Evolutionary conservation across 2,888 invertebrate genomes (phyloP).

Genomic region (Rhamnusium bicolor): DNA sequence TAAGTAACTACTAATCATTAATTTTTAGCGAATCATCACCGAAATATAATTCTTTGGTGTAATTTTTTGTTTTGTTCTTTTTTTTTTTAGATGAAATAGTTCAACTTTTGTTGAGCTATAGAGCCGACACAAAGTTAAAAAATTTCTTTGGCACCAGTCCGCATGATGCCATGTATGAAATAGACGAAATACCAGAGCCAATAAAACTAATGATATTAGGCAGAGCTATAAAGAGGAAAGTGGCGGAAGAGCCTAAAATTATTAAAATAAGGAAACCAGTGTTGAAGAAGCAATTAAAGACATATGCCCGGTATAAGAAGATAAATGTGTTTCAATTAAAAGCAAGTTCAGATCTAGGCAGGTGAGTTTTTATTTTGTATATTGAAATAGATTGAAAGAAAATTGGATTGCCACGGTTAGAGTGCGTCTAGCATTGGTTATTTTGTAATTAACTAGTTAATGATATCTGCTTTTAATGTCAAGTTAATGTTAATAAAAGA

Average conservation of each 20-base stretch:
- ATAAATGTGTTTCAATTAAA: constrained; percentile 27
- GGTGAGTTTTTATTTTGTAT: neutral
- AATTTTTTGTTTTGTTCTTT: neutral
- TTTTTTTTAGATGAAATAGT: constrained; percentile 69
- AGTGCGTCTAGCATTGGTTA: too few species aligned
- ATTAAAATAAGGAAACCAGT: constrained; percentile 25
- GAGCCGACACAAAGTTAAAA: constrained; percentile 70
- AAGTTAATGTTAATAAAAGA: too few species aligned
- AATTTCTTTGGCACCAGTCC: constrained; percentile 72
- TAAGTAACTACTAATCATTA: too few species aligned
- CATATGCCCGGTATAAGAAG: constrained; percentile 49
- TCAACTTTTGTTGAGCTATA: constrained; percentile 68
- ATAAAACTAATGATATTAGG: constrained; percentile 60
- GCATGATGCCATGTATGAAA: constrained; percentile 70
- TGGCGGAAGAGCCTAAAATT: neutral
- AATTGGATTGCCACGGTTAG: too few species aligned
- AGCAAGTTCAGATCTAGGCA: neutral
- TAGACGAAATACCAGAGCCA: constrained; percentile 60
- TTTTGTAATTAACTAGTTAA: too few species aligned
- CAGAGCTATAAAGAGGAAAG: constrained; percentile 53
- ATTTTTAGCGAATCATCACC: too few species aligned
- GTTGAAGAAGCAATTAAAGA: constrained; percentile 48
- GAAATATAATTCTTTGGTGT: constrained; percentile 27
- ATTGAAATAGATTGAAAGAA: too few species aligned
- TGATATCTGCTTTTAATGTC: too few species aligned